Conservation (phyloP, 2,113 vertebrate species). For the Calyptomena viridis region DNA sequence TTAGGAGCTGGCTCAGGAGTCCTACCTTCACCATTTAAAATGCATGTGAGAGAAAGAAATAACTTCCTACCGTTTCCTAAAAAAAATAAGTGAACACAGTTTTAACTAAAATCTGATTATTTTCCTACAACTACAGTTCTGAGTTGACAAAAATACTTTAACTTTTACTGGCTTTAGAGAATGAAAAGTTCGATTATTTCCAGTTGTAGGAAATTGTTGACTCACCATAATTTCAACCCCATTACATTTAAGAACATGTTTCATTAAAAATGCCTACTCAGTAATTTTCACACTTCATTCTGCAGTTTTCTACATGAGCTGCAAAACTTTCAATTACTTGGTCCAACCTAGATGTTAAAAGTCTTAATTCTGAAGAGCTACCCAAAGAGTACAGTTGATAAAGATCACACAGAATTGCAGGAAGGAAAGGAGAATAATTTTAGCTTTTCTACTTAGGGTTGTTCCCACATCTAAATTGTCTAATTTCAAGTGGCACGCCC, state of each 20-base stretch:
- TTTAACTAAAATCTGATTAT: neutral
- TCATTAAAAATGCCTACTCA: constrained; percentile 3
- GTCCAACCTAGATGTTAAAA: neutral
- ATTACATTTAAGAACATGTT: constrained; percentile 21
- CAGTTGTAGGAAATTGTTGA: constrained; percentile 20
- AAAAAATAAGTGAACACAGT: neutral
- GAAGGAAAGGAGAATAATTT: neutral
- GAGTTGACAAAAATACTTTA: neutral
- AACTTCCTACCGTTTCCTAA: neutral
- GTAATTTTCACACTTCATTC: constrained; percentile 35
- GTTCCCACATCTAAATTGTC: neutral
- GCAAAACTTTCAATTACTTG: neutral
- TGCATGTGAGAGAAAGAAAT: neutral
- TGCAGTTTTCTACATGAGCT: neutral
- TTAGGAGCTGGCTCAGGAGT: neutral
- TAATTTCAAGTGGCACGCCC: neutral
- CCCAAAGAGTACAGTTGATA: neutral
- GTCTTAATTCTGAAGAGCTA: neutral
- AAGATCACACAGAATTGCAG: neutral
- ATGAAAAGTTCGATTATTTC: neutral
- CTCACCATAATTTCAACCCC: constrained; percentile 10
- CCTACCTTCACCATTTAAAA: neutral
- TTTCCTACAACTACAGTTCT: neutral
- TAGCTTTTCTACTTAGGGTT: neutral
- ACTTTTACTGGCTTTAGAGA: neutral